Evolutionary conservation across 2,113 vertebrate genomes (phyloP), one percentile per base, ranked within the genome.

Genomic region (Gasterosteus aculeatus): DNA sequence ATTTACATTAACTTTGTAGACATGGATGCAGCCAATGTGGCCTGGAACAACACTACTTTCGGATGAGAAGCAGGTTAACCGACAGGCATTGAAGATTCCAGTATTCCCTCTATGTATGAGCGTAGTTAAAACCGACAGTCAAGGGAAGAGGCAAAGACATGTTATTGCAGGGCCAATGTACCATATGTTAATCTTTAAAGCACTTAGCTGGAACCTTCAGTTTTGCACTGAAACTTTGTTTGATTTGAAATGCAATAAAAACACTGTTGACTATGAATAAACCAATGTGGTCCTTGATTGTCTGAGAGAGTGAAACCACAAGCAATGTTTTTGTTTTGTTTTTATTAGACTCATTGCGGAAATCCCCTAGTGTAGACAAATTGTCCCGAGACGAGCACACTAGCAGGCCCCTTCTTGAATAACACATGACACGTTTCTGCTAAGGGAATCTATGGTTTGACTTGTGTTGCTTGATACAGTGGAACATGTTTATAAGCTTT

Each of bases 1-100:
- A 92, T 95, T 81, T 95, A 95, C 53, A 79, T 95, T 62, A 93
- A 92, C 79, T 95, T 94, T 72, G 46, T 88, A 26, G 93, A 95
- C 78, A 92, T 95, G 91, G 89, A 91, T 1, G 89, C 91, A 71
- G 82, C 72, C 41, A 95, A 95, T 47, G 93, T 95, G 74, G 93
- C 72, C 53, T 94, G 92, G 92, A 94, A 93, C 88, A 94, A 82
- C 85, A 69, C 76, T 4, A 95, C 94, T 10, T 95, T 95, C 68
- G 93, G 90, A 76, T 94, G 84, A 94, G 78, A 66, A 56, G 58
- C 26, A 81, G 18, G n/a, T 49, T n/a, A 56, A 62, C 33, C 46
- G 2, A 8, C 31, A 33, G 26, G 33, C 54, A 70, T 15, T 33
- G 10, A 69, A 72, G 51, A 58, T 89, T 87, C 78, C 85, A 77